phyloP scores from a whole-genome alignment of 53 echinoderm and acorn worm genomes.

The Stichopus horrens region DNA sequence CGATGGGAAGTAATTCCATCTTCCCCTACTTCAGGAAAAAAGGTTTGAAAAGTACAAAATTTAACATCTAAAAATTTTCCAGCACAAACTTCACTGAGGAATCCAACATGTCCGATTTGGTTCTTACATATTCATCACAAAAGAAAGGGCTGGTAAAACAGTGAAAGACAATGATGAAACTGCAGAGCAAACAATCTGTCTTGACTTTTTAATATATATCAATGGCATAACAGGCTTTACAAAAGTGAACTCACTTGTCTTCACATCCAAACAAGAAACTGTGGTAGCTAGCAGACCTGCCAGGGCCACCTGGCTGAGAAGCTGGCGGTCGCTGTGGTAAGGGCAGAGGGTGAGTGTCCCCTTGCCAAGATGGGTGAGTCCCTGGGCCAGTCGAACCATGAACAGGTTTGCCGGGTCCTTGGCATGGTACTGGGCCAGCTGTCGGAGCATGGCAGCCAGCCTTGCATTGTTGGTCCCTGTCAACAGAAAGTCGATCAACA shows the following conservation, averaged over 20 bases:
- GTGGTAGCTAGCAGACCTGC: slow-evolving; percentile 84
- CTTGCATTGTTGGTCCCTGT: slow-evolving; percentile 98
- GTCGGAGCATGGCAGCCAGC: slow-evolving; percentile 93
- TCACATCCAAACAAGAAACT: slow-evolving; percentile 90
- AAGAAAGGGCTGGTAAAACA: too few species aligned
- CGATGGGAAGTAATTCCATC: too few species aligned
- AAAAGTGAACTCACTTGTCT: slow-evolving; percentile 81
- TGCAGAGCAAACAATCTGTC: too few species aligned
- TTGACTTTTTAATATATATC: too few species aligned
- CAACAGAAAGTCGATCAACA: not conserved
- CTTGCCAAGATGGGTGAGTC: slow-evolving; percentile 95
- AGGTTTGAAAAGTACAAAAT: too few species aligned
- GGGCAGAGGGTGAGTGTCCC: slow-evolving; percentile 92
- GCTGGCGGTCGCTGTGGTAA: slow-evolving; percentile 94
- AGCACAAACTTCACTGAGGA: too few species aligned
- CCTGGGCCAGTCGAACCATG: slow-evolving; percentile 96
- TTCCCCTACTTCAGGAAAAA: too few species aligned
- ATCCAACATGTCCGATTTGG: too few species aligned
- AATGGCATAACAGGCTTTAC: too few species aligned
- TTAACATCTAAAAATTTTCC: too few species aligned
- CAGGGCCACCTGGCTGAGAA: slow-evolving; percentile 87
- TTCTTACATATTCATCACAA: too few species aligned
- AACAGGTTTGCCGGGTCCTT: slow-evolving; percentile 95
- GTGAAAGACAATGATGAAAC: too few species aligned
- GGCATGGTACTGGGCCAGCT: slow-evolving; percentile 96